These are phyloP conservation scores for Chrysemys picta DNA, from an alignment of 2,113 vertebrate genomes.

Conservation along the genomic window DNA sequence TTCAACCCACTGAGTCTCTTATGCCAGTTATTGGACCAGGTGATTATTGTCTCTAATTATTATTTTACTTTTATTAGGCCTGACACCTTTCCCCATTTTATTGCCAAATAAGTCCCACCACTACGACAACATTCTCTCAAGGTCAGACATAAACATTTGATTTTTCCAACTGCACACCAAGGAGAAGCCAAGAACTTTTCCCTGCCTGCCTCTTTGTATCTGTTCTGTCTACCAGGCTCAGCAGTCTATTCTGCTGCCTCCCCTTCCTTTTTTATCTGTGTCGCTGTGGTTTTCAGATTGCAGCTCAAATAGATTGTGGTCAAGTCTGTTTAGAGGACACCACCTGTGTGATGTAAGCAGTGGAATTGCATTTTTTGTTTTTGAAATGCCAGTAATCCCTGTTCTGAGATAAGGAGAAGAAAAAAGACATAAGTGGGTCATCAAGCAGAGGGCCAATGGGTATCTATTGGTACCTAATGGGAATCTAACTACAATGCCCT, in stretches of 20 bases:
- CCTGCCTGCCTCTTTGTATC: rapidly evolving
- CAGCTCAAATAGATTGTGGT: background rate
- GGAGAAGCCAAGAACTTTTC: background rate
- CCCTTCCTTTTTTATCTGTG: rapidly evolving
- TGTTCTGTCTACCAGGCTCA: rapidly evolving
- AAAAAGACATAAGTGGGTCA: background rate
- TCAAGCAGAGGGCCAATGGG: background rate
- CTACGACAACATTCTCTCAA: conserved; percentile 1
- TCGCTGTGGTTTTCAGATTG: background rate
- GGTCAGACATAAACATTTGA: background rate
- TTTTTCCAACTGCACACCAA: background rate
- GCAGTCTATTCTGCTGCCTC: rapidly evolving
- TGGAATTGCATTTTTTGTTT: background rate
- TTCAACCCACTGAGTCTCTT: background rate
- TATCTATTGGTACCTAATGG: rapidly evolving
- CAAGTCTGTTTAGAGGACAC: background rate
- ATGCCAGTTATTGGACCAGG: background rate
- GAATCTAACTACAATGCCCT: rapidly evolving
- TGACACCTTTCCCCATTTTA: conserved; percentile 13
- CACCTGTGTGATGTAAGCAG: background rate
- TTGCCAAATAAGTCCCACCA: background rate
- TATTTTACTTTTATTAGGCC: conserved; percentile 62
- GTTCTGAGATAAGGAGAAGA: background rate
- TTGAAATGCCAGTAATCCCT: background rate
- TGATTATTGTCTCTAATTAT: conserved; percentile 43